Conservation (phyloP, 2,888 invertebrate species). For the Meiosimyza decipiens region DNA sequence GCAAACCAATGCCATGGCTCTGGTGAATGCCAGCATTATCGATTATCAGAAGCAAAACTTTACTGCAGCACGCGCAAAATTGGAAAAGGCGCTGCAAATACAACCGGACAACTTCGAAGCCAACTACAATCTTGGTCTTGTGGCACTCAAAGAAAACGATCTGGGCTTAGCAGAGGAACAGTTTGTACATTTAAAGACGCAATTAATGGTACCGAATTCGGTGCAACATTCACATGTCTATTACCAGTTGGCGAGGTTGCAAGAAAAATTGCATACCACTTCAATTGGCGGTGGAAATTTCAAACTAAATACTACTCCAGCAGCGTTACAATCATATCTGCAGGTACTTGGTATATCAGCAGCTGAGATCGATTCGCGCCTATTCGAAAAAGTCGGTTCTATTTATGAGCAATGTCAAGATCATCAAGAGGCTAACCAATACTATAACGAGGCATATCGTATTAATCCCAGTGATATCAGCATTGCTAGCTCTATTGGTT, state of each 20-base stretch:
- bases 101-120: slow-evolving; percentile 88
- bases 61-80: slow-evolving; percentile 77
- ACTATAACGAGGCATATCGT: slow-evolving; percentile 64
- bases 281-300: slow-evolving; percentile 42
- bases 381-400: slow-evolving; percentile 89
- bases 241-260: slow-evolving; percentile 82
- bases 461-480: slow-evolving; percentile 68
- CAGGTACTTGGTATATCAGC: slow-evolving; percentile 86
- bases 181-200: slow-evolving; percentile 76
- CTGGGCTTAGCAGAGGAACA: slow-evolving; percentile 81
- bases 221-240: slow-evolving; percentile 70
- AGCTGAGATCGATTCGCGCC: slow-evolving; percentile 86
- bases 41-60: slow-evolving; percentile 76
- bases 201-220: slow-evolving; percentile 57
- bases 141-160: slow-evolving; percentile 70
- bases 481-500: slow-evolving; percentile 89
- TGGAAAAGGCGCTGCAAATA: slow-evolving; percentile 80
- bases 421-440: slow-evolving; percentile 80
- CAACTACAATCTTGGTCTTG: slow-evolving; percentile 80
- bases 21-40: slow-evolving; percentile 88
- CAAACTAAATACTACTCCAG: slow-evolving; percentile 59
- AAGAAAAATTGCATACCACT: slow-evolving; percentile 70
- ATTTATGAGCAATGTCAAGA: slow-evolving; percentile 92
- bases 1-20: slow-evolving; percentile 81
- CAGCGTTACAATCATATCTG: slow-evolving; percentile 75